Conservation (phyloP, 2,113 vertebrate species). For the Chinchilla lanigera region DNA sequence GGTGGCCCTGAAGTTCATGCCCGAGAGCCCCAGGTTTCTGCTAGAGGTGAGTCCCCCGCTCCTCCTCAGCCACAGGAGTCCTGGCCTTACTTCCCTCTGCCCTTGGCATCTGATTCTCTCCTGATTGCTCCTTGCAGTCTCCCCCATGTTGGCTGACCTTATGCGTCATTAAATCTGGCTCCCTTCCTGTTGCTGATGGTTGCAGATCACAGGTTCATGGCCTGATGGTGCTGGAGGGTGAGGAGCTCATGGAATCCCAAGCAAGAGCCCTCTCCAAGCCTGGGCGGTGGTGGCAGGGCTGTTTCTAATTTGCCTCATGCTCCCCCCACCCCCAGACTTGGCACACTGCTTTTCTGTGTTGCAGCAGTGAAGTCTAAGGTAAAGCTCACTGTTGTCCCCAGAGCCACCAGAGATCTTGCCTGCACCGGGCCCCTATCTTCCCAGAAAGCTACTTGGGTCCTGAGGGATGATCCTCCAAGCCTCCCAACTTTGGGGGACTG, state of each 20-base stretch:
- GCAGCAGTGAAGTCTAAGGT: not conserved
- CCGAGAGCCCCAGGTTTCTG: conserved; percentile 97
- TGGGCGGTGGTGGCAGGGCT: fast-evolving
- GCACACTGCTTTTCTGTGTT: fast-evolving
- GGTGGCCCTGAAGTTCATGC: conserved; percentile 95
- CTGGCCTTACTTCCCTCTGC: not conserved
- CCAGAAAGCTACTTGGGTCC: not conserved
- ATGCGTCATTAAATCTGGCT: not conserved
- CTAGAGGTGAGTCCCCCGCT: conserved; percentile 92
- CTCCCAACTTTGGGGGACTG: not conserved
- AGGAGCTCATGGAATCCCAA: not conserved
- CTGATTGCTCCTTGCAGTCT: fast-evolving
- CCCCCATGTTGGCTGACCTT: fast-evolving
- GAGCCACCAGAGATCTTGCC: not conserved
- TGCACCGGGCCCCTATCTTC: not conserved
- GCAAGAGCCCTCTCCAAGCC: not conserved
- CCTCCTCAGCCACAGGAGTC: not conserved
- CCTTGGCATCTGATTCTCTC: not conserved
- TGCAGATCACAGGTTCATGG: fast-evolving
- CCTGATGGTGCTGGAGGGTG: fast-evolving
- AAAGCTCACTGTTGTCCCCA: not conserved
- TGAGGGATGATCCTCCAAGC: not conserved
- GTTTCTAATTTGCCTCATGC: not conserved
- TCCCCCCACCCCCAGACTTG: not conserved
- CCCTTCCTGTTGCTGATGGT: not conserved